Evolutionary conservation across 2,797 vertebrate genomes (phyloP).

Genomic region (Macropodus opercularis): DNA sequence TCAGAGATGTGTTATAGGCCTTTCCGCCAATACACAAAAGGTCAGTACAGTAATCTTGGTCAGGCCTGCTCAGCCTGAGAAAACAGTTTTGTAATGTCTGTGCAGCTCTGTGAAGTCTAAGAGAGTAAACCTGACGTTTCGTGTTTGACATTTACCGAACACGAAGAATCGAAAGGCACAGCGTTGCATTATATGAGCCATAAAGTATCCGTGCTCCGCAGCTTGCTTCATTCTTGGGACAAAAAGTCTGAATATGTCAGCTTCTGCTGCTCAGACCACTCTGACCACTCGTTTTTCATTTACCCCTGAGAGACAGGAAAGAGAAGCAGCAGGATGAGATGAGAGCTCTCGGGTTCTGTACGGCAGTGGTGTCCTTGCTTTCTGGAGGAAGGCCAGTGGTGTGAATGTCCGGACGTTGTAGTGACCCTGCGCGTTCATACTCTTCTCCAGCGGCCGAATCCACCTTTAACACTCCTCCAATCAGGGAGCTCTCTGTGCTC

Average conservation of each 20-base stretch:
- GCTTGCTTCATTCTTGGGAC: background rate
- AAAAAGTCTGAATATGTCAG: background rate
- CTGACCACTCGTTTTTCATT: background rate
- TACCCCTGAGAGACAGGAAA: background rate
- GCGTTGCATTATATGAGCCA: background rate
- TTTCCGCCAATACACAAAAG: too few species aligned
- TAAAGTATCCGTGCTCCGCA: background rate
- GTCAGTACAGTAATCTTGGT: background rate
- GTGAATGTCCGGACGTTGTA: background rate
- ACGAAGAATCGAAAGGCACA: background rate
- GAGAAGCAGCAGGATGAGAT: background rate
- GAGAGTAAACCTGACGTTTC: too few species aligned
- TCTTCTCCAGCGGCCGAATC: conserved; percentile 22
- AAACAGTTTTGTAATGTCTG: background rate
- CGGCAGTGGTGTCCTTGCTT: background rate
- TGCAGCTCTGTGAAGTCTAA: background rate
- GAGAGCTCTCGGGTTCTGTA: background rate
- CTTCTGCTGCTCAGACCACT: background rate
- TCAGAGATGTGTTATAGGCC: too few species aligned
- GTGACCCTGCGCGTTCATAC: background rate
- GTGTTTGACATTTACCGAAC: background rate
- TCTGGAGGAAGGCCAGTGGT: background rate
- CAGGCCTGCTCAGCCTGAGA: background rate
- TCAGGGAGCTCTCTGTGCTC: conserved; percentile 31
- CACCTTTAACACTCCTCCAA: conserved; percentile 18